These are phyloP conservation scores for Styela clava DNA, from an alignment of 23 tunicate species.

Conservation along the genomic window DNA sequence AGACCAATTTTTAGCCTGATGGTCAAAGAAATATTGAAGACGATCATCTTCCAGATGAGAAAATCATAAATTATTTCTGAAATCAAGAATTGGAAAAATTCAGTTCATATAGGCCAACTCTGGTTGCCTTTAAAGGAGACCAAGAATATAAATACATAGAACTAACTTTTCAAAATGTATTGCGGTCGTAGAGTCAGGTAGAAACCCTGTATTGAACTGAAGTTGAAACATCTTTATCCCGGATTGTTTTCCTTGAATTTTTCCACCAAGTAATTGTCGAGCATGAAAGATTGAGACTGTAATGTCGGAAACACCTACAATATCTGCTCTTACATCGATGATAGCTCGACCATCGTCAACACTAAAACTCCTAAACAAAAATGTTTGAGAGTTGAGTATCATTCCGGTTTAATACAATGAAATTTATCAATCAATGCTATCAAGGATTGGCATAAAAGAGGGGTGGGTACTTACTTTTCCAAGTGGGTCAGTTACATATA, in stretches of 20 bases:
- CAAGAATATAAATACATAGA: too few species aligned
- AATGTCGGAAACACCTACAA: slow-evolving; percentile 69
- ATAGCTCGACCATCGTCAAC: slow-evolving; percentile 44
- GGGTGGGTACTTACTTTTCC: too few species aligned
- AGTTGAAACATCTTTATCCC: slow-evolving; percentile 88
- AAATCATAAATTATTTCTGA: too few species aligned
- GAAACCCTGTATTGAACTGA: slow-evolving; percentile 88
- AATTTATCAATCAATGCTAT: neutral
- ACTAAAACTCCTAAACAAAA: slow-evolving; percentile 56
- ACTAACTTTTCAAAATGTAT: slow-evolving; percentile 69
- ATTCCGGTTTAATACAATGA: neutral
- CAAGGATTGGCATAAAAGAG: too few species aligned
- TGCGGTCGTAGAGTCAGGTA: slow-evolving; percentile 59
- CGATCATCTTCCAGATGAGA: too few species aligned
- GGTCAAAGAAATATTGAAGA: too few species aligned
- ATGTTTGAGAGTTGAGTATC: neutral
- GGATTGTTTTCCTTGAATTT: slow-evolving; percentile 65
- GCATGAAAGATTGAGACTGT: slow-evolving; percentile 70
- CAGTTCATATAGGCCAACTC: too few species aligned
- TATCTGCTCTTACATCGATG: slow-evolving; percentile 51
- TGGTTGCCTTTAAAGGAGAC: too few species aligned
- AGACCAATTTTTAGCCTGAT: too few species aligned
- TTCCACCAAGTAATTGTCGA: slow-evolving; percentile 88
- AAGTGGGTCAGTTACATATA: too few species aligned
- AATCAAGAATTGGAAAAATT: too few species aligned